Base-by-base conservation (phyloP, 1,140 invertebrate genomes). In the Stenopsyche tienmushanensis region DNA sequence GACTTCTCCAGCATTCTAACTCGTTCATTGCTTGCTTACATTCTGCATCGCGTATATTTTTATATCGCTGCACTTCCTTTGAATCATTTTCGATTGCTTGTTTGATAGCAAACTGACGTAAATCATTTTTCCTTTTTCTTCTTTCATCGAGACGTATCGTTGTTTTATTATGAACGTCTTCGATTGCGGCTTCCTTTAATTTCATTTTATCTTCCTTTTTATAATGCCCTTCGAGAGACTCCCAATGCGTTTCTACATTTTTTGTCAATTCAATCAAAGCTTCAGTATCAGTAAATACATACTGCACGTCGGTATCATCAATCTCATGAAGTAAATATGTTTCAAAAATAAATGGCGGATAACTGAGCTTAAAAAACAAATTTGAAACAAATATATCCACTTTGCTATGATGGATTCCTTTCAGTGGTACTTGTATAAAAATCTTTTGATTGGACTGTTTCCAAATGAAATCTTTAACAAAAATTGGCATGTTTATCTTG, bases 381-480 rank as follows among this genome's bases (percentile, higher is more conserved):
- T 84, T 80, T 3, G 83, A 80, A 0, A 84, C 82, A 66, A 90
- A 84, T 18, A 89, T 73, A 74, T 89, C 84, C 0, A 86, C 79
- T 72, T 85, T 85, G 67, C 71, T 77, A 75, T 62, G 79, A 73
- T 71, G 80, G 53, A 68, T 80, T 10, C 73, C 79, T 47, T 76
- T 82, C 25, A 88, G 68, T 21, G 85, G 83, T 8, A 88, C 78
- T 66, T 78, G 76, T 66, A 90, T 79, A 41, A 83, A 78, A 18
- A 89, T 70, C 21, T 71, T 74, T 39, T 81, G 76, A 24, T 74
- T 67, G 1, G 84, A 86, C 78, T 90, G 88, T 50, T 80, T 83
- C 88, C 88, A 90, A 42, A 79, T 83, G 71, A 80, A 88, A 77
- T 89, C 82, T 77, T 87, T 88, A 3, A 90, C 77, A 71, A 88